A percentile compares a stretch with the other conserved stretches of the same genome.
Conservation (phyloP, 2,888 invertebrate species). For the Ectobius pallidus region DNA sequence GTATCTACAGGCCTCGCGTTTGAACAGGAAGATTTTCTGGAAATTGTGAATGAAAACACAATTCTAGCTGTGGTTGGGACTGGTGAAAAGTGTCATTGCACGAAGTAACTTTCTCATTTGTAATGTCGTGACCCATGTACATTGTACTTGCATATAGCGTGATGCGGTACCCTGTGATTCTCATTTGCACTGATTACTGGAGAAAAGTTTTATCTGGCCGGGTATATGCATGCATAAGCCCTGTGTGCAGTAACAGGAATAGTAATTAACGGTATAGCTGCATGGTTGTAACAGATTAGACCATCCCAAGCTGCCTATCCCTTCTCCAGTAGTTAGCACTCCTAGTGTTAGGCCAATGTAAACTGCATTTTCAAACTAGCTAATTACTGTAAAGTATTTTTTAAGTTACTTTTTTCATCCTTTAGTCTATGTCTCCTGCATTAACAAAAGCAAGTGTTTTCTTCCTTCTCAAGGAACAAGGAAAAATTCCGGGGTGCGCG, state of each 20-base stretch:
- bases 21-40: too few relatives aligned
- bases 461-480: too few relatives aligned
- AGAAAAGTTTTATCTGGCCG: conserved; percentile 24
- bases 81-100: background rate
- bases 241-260: background rate
- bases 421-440: too few relatives aligned
- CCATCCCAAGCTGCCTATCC: background rate
- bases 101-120: background rate
- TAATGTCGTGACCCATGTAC: too few relatives aligned
- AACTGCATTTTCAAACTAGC: background rate
- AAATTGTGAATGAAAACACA: too few relatives aligned
- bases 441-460: too few relatives aligned
- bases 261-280: conserved; percentile 25
- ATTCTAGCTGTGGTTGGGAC: too few relatives aligned
- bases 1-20: too few relatives aligned
- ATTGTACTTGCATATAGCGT: conserved; percentile 17
- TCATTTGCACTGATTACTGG: conserved; percentile 33
- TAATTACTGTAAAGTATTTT: too few relatives aligned
- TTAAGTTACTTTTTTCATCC: too few relatives aligned
- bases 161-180: conserved; percentile 23
- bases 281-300: background rate
- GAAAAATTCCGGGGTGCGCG: too few relatives aligned
- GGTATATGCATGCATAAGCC: background rate
- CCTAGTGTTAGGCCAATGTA: background rate
- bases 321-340: background rate